phyloP scores from a whole-genome alignment of 2,113 vertebrate species.

The Ptilorrhoa leucosticta region DNA sequence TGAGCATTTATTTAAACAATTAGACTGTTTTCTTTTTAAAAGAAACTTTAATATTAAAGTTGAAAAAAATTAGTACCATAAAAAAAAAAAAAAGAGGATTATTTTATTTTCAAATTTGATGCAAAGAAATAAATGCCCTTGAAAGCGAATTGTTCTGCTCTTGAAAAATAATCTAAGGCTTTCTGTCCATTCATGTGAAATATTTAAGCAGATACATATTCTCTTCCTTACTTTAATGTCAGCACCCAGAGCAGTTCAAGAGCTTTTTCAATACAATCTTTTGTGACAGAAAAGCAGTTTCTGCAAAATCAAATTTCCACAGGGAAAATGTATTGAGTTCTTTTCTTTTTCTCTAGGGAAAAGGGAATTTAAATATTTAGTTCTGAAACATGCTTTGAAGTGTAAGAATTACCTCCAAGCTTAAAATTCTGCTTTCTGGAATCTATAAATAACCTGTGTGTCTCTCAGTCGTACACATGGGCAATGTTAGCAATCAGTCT shows the following conservation, averaged over 20 bases:
- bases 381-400: constrained; percentile 37
- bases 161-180: background rate
- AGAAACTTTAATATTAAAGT: background rate
- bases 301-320: constrained; percentile 49
- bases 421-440: constrained; percentile 10
- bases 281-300: constrained; percentile 45
- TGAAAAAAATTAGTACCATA: background rate
- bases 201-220: background rate
- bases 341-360: constrained; percentile 22
- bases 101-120: background rate
- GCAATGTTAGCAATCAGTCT: background rate
- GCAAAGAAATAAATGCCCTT: background rate
- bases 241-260: background rate
- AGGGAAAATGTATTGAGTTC: constrained; percentile 13
- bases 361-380: constrained; percentile 38
- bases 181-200: background rate
- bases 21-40: background rate
- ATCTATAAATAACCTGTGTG: constrained; percentile 5
- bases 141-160: background rate
- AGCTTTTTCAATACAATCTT: background rate
- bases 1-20: background rate
- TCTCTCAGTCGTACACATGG: background rate
- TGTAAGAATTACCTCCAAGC: constrained; percentile 28
- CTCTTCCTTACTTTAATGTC: background rate
- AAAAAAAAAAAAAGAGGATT: background rate